These are phyloP conservation scores for Stegodyphus dumicola DNA, from an alignment of 1,140 invertebrate genomes.

Conservation along the genomic window DNA sequence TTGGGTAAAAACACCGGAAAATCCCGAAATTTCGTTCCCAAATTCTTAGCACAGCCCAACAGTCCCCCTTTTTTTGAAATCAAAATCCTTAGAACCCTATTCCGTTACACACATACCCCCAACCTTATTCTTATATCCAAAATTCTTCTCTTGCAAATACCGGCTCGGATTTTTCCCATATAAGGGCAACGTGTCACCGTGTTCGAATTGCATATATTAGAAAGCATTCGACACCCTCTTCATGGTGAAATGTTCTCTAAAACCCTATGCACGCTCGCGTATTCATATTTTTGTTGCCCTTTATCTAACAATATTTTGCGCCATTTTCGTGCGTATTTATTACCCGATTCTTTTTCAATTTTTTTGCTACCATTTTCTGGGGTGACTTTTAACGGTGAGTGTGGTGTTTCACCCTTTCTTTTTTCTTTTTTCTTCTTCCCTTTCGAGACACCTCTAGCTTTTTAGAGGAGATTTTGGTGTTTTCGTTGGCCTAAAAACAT, in stretches of 20 bases:
- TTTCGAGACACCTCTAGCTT: conserved; percentile 11
- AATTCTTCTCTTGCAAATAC: too few relatives aligned
- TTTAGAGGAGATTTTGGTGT: conserved; percentile 37
- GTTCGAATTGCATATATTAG: conserved; percentile 51
- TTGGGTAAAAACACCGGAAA: too few relatives aligned
- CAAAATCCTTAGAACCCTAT: too few relatives aligned
- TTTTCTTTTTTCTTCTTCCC: not conserved
- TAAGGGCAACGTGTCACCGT: conserved; percentile 18
- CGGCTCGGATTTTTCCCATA: not conserved
- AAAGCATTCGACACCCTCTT: conserved; percentile 1
- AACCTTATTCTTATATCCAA: too few relatives aligned
- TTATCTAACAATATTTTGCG: not conserved
- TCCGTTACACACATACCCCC: too few relatives aligned
- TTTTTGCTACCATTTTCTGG: not conserved
- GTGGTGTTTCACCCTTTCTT: conserved; percentile 41
- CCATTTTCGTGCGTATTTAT: conserved; percentile 11
- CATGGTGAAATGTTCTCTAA: not conserved
- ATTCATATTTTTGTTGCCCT: conserved; percentile 48
- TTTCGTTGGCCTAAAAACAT: conserved; percentile 29
- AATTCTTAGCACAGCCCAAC: too few relatives aligned
- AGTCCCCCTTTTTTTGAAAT: too few relatives aligned
- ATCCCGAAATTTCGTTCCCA: too few relatives aligned
- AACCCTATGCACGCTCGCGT: conserved; percentile 22
- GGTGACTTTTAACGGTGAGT: conserved; percentile 43
- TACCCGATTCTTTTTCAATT: not conserved